Conservation (phyloP, 2,888 invertebrate species). For the Synanthedon formicaeformis region DNA sequence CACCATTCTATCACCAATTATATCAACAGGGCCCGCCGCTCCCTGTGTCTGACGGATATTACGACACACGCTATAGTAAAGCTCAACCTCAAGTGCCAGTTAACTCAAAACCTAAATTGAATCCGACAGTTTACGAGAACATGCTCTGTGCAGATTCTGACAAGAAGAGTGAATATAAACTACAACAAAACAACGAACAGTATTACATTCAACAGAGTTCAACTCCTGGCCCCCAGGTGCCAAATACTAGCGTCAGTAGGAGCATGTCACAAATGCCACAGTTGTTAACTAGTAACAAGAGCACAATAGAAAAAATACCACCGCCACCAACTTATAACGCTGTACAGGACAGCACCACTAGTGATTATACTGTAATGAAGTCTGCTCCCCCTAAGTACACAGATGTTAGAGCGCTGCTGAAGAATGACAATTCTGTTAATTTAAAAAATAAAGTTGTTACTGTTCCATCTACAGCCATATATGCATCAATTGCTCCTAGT, state of each 20-base stretch:
- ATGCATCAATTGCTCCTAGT: conserved; percentile 67
- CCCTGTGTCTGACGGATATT: conserved; percentile 57
- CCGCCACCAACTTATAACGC: conserved; percentile 59
- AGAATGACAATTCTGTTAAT: conserved; percentile 43
- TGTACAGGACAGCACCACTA: conserved; percentile 39
- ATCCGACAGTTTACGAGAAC: conserved; percentile 61
- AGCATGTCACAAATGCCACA: conserved; percentile 34
- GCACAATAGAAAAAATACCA: conserved; percentile 63
- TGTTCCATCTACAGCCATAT: conserved; percentile 62
- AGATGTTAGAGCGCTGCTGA: conserved; percentile 52
- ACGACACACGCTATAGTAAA: conserved; percentile 74
- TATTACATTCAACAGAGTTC: conserved; percentile 55
- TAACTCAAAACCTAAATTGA: conserved; percentile 52
- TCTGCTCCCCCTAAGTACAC: conserved; percentile 63
- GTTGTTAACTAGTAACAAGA: conserved; percentile 49
- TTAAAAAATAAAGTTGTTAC: conserved; percentile 58
- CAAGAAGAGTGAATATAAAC: conserved; percentile 49
- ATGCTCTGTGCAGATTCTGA: conserved; percentile 59
- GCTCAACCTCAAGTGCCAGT: conserved; percentile 86
- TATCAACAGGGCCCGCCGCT: conserved; percentile 53
- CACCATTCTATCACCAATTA: conserved; percentile 74
- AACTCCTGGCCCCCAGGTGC: conserved; percentile 55
- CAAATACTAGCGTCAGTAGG: conserved; percentile 41
- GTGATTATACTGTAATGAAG: conserved; percentile 63
- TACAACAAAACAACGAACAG: conserved; percentile 41